Conservation (phyloP, 1,140 invertebrate species). For the Cydia pomonella region DNA sequence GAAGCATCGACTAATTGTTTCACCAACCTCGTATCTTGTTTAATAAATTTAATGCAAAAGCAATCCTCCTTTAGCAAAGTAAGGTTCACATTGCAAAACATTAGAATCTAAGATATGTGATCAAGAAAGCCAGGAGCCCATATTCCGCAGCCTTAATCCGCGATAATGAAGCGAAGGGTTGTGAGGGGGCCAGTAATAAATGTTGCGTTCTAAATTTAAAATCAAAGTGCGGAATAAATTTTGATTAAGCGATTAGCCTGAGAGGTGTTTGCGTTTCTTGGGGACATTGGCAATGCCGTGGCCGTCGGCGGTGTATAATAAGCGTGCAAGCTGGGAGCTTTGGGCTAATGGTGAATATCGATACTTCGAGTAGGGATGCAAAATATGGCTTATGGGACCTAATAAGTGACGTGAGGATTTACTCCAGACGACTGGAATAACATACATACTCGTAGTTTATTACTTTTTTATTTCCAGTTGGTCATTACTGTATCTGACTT, state of each 20-base stretch:
- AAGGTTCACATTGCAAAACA: conserved; percentile 3
- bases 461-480: too few relatives aligned
- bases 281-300: conserved; percentile 49
- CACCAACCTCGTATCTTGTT: background rate
- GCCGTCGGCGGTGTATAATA: conserved; percentile 5
- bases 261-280: conserved; percentile 72
- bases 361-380: background rate
- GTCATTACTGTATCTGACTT: background rate
- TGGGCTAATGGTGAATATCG: background rate
- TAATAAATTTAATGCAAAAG: conserved; percentile 46
- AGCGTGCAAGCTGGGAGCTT: background rate
- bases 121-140: conserved; percentile 33
- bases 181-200: conserved; percentile 75
- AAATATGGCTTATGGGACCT: background rate
- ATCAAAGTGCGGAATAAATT: conserved; percentile 80
- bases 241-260: conserved; percentile 79
- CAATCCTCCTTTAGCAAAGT: background rate
- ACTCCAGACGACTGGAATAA: too few relatives aligned
- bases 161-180: conserved; percentile 79
- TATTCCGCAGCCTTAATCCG: conserved; percentile 79
- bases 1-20: conserved; percentile 7
- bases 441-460: too few relatives aligned
- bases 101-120: background rate
- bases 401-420: background rate
- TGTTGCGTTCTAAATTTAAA: conserved; percentile 80